phyloP scores from a whole-genome alignment of 1,140 invertebrate genomes.

The Fopius arisanus region DNA sequence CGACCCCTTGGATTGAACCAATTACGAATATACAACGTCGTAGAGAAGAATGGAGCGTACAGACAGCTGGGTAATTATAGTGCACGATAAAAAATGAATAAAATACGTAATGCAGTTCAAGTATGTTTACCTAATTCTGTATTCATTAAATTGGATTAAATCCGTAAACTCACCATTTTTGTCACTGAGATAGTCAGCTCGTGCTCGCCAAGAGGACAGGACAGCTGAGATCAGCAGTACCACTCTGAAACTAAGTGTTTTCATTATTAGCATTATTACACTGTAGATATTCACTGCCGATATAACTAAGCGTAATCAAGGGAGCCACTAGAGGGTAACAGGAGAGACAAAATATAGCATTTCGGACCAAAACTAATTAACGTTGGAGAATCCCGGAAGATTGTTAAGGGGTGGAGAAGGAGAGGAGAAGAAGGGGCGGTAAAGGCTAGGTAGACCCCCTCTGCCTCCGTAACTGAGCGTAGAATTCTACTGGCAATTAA shows the following conservation, averaged over 20 bases:
- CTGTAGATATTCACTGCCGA: background rate
- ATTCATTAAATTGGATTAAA: background rate
- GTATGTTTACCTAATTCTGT: background rate
- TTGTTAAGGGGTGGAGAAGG: background rate
- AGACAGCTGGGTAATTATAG: too few species aligned
- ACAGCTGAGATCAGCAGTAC: slow-evolving; percentile 15
- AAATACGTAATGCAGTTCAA: background rate
- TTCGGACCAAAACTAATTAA: slow-evolving; percentile 7
- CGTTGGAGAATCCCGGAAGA: slow-evolving; percentile 6
- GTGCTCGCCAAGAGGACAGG: background rate
- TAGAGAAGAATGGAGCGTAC: too few species aligned
- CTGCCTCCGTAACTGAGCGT: background rate
- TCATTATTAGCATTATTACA: slow-evolving; percentile 21
- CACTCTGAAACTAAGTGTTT: slow-evolving; percentile 20
- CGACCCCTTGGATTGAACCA: background rate
- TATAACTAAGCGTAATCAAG: slow-evolving; percentile 7
- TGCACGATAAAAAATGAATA: too few species aligned
- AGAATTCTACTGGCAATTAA: background rate
- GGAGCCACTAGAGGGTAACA: background rate
- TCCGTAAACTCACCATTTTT: background rate
- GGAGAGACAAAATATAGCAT: background rate
- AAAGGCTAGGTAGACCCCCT: background rate
- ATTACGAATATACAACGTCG: too few species aligned
- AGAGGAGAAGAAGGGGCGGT: too few species aligned
- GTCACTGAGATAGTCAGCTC: background rate